phyloP scores from a whole-genome alignment of 2,797 vertebrate genomes.

The Oreochromis grahami region DNA sequence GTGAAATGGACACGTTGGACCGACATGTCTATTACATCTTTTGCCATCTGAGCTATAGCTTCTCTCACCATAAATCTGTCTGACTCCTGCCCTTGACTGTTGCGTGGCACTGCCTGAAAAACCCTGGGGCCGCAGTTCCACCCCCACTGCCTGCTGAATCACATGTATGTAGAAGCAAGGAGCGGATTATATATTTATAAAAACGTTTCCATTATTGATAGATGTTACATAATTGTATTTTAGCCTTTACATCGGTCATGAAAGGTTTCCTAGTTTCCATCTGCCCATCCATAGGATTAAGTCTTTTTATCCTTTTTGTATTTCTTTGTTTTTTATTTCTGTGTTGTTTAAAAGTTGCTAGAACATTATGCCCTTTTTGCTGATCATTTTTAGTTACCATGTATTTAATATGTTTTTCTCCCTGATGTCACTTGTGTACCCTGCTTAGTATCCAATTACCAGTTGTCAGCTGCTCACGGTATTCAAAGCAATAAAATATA shows the following conservation, averaged over 20 bases:
- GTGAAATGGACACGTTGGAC: background rate
- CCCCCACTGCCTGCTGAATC: background rate
- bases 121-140: background rate
- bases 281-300: background rate
- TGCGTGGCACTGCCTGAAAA: background rate
- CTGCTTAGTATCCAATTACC: background rate
- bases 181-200: background rate
- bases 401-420: background rate
- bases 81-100: background rate
- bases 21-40: background rate
- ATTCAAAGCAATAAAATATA: background rate
- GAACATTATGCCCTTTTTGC: background rate
- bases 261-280: background rate
- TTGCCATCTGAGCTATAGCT: background rate
- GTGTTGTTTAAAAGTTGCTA: background rate
- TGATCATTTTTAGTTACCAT: background rate
- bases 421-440: background rate
- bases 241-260: background rate
- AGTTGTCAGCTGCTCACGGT: background rate
- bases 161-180: background rate
- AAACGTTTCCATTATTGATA: background rate
- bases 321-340: background rate
- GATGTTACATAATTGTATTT: background rate
- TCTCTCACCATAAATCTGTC: background rate
- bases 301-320: background rate